phyloP scores from a whole-genome alignment of 2,888 invertebrate species.

The Drosophila cyrtoloma region DNA sequence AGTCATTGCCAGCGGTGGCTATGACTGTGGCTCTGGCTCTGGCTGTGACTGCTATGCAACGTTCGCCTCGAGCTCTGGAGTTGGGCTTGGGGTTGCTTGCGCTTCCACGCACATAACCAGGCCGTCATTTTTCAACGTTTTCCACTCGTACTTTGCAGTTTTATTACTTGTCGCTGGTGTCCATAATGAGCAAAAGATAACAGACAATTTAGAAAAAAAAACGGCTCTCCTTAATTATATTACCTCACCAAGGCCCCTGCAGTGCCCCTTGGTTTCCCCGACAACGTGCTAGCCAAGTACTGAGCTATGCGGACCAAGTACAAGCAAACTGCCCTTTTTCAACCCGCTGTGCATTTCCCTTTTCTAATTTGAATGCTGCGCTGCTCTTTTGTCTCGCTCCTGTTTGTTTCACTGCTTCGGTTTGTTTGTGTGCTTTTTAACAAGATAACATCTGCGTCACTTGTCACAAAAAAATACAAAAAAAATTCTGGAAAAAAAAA shows the following conservation, averaged over 20 bases:
- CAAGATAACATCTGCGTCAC: slow-evolving; percentile 75
- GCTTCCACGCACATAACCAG: slow-evolving; percentile 59
- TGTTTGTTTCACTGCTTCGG: slow-evolving; percentile 55
- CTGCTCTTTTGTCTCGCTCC: slow-evolving; percentile 41
- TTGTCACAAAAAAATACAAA: slow-evolving; percentile 57
- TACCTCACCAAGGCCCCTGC: slow-evolving; percentile 37
- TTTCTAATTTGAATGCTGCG: slow-evolving; percentile 68
- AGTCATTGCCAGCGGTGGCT: background rate
- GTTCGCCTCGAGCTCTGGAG: slow-evolving; percentile 33
- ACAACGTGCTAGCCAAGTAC: slow-evolving; percentile 40
- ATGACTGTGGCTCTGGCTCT: background rate
- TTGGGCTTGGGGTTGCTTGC: slow-evolving; percentile 24
- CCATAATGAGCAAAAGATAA: slow-evolving; percentile 76
- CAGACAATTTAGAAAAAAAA: slow-evolving; percentile 65
- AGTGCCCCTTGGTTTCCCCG: slow-evolving; percentile 8
- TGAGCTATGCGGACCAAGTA: slow-evolving; percentile 51
- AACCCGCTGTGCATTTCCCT: slow-evolving; percentile 64
- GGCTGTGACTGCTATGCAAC: slow-evolving; percentile 40
- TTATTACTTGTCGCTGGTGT: slow-evolving; percentile 75
- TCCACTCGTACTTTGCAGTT: slow-evolving; percentile 72
- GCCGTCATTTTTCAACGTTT: slow-evolving; percentile 71
- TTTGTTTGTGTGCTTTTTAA: slow-evolving; percentile 70
- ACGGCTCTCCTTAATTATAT: slow-evolving; percentile 69
- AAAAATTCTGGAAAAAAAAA: slow-evolving; percentile 16
- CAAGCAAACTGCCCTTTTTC: slow-evolving; percentile 45